phyloP scores from a whole-genome alignment of 2,797 vertebrate species.

The Sorex maritimensis region DNA sequence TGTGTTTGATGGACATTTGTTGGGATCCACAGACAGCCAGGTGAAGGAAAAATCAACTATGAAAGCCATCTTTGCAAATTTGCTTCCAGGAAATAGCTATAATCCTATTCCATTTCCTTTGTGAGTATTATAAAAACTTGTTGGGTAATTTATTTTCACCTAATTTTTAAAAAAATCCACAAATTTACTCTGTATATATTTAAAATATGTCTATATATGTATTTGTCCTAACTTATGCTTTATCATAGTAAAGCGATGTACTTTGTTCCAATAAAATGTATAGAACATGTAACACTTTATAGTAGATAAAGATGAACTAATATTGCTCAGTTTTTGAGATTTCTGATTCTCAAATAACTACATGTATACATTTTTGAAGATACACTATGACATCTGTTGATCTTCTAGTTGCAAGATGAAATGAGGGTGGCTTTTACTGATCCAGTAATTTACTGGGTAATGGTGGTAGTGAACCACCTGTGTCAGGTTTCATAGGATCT shows the following conservation, averaged over 20 bases:
- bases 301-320: conserved; percentile 39
- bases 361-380: neutral
- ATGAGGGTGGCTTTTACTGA: neutral
- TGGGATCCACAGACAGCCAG: conserved; percentile 97
- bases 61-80: conserved; percentile 99
- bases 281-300: conserved; percentile 45
- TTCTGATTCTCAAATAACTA: conserved; percentile 38
- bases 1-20: conserved; percentile 96
- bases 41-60: conserved; percentile 99
- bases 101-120: conserved; percentile 98
- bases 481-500: neutral
- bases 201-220: neutral
- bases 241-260: conserved; percentile 34
- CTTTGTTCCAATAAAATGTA: conserved; percentile 33
- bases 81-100: conserved; percentile 98
- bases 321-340: conserved; percentile 34
- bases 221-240: conserved; percentile 44
- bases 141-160: conserved; percentile 31
- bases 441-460: neutral
- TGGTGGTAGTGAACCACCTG: neutral
- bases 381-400: neutral
- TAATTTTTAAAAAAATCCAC: neutral
- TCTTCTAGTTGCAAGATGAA: conserved; percentile 51
- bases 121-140: conserved; percentile 91
- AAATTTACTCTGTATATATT: neutral